Evolutionary conservation across 2,888 invertebrate genomes (phyloP).

Genomic region (Cylloceria caligata): DNA sequence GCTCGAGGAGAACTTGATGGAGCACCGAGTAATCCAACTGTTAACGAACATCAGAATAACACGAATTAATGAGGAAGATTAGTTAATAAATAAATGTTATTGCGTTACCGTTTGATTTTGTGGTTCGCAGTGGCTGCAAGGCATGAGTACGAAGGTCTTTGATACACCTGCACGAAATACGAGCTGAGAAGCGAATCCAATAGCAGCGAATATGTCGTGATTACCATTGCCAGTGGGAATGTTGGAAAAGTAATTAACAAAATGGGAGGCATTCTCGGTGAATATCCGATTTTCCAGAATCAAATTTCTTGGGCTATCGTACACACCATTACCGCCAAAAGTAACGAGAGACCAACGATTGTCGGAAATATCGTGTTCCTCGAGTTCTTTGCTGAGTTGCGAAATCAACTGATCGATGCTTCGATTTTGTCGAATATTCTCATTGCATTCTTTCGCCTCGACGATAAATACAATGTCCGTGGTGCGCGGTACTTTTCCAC

Average conservation of each 20-base stretch:
- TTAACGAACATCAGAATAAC: constrained; percentile 70
- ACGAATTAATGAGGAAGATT: constrained; percentile 3
- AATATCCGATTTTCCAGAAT: constrained; percentile 90
- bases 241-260: constrained; percentile 89
- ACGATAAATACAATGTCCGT: constrained; percentile 96
- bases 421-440: constrained; percentile 88
- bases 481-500: constrained; percentile 87
- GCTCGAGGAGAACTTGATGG: constrained; percentile 92
- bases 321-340: constrained; percentile 93
- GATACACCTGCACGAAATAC: constrained; percentile 94
- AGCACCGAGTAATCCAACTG: constrained; percentile 94
- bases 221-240: constrained; percentile 89
- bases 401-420: constrained; percentile 90
- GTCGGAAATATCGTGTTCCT: constrained; percentile 87
- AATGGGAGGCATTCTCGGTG: constrained; percentile 84
- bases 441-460: constrained; percentile 94
- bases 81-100: constrained; percentile 59
- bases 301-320: constrained; percentile 90
- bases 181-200: constrained; percentile 90
- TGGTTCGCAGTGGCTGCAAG: constrained; percentile 91
- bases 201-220: constrained; percentile 91
- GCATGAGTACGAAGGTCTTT: constrained; percentile 92
- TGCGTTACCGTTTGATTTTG: constrained; percentile 88
- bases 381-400: constrained; percentile 89
- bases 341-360: constrained; percentile 93